Conservation (phyloP, 1,140 invertebrate species). For the Meloidogyne floridensis region DNA sequence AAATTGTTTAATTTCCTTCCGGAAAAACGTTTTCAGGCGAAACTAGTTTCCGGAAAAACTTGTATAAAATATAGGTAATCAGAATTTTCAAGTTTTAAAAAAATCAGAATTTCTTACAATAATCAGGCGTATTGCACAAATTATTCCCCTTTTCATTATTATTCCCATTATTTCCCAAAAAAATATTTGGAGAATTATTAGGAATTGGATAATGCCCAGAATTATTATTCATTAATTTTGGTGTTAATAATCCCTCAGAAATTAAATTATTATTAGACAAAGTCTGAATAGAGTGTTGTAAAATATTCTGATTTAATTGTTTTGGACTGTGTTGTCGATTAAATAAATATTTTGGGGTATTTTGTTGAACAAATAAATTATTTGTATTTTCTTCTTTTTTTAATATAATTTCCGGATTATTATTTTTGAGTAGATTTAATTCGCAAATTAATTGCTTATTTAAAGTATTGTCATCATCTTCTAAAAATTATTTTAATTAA, state of each 20-base stretch:
- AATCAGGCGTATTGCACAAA: background rate
- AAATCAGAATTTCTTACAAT: background rate
- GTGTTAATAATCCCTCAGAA: background rate
- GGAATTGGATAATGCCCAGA: background rate
- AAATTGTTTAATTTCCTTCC: too few relatives aligned
- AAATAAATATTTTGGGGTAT: too few relatives aligned
- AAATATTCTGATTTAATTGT: background rate
- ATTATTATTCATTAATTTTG: background rate
- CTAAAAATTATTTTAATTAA: background rate
- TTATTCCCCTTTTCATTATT: background rate
- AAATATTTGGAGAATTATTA: background rate
- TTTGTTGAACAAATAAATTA: too few relatives aligned
- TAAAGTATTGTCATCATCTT: background rate
- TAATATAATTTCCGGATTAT: background rate
- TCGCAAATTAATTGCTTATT: background rate
- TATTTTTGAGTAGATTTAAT: background rate
- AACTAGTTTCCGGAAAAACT: too few relatives aligned
- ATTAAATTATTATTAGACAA: slow-evolving; percentile 1
- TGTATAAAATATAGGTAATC: too few relatives aligned
- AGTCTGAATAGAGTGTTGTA: background rate
- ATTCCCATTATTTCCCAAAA: background rate
- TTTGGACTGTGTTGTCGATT: background rate
- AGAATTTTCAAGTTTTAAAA: too few relatives aligned
- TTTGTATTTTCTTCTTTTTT: background rate
- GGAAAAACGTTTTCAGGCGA: too few relatives aligned